These are phyloP conservation scores for Sylvilagus bachmani DNA, from an alignment of 2,113 vertebrate genomes.

Conservation along the genomic window DNA sequence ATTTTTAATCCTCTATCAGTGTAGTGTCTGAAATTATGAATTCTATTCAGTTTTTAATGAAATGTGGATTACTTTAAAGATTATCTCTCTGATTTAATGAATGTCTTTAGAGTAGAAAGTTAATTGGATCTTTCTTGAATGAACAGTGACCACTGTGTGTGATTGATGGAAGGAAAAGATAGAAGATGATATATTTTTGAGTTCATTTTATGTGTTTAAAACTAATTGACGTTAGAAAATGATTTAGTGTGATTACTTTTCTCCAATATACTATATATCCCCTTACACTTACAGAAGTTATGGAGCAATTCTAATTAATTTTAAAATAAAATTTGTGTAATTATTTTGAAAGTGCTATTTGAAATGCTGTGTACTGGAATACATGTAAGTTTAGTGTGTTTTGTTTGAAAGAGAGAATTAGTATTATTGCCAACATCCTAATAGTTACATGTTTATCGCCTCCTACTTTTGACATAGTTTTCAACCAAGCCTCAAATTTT, in stretches of 20 bases:
- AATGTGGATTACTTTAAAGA: slow-evolving; percentile 78
- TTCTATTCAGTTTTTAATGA: slow-evolving; percentile 81
- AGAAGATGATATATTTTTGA: slow-evolving; percentile 22
- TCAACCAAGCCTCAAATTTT: slow-evolving; percentile 23
- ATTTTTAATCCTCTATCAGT: slow-evolving; percentile 59
- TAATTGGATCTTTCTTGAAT: slow-evolving; percentile 81
- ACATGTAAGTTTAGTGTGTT: not conserved
- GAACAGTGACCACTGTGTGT: slow-evolving; percentile 57
- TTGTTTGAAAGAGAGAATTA: slow-evolving; percentile 57
- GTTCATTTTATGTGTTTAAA: slow-evolving; percentile 50
- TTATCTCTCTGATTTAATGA: slow-evolving; percentile 76
- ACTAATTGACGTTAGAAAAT: slow-evolving; percentile 11
- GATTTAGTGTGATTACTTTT: not conserved
- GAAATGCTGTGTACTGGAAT: not conserved
- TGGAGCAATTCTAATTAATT: slow-evolving; percentile 8
- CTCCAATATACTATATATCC: not conserved
- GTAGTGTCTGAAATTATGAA: slow-evolving; percentile 71
- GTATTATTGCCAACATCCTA: not conserved
- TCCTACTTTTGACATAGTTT: not conserved
- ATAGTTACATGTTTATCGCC: not conserved
- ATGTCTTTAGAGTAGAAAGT: slow-evolving; percentile 68
- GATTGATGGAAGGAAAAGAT: slow-evolving; percentile 49
- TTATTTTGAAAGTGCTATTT: not conserved
- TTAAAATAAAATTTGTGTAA: not conserved
- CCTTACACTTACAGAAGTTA: not conserved